Conservation (phyloP, 2,888 invertebrate genomes). For the Macrosoma leucophasiata region DNA sequence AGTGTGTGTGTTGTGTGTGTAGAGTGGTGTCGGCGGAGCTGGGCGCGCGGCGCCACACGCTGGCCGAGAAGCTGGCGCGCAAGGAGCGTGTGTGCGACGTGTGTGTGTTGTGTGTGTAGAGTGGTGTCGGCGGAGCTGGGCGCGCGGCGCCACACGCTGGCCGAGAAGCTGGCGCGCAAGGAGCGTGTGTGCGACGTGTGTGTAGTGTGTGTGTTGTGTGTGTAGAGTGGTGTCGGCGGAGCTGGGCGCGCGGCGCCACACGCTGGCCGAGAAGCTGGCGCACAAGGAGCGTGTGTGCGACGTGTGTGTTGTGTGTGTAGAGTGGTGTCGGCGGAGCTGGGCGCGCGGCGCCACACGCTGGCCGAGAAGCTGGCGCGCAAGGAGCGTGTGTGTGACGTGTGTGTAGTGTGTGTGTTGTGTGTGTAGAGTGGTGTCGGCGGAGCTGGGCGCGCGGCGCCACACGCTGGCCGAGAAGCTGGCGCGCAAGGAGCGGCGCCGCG, state of each 20-base stretch:
- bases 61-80: slow-evolving; percentile 83
- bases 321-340: too few relatives aligned
- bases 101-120: slow-evolving; percentile 29
- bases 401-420: not conserved
- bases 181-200: slow-evolving; percentile 80
- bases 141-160: slow-evolving; percentile 80
- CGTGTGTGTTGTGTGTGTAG: slow-evolving; percentile 19
- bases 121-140: slow-evolving; percentile 78
- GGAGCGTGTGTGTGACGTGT: not conserved
- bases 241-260: too few relatives aligned
- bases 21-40: slow-evolving; percentile 75
- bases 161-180: slow-evolving; percentile 83
- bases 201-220: too few relatives aligned
- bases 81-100: slow-evolving; percentile 80
- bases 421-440: slow-evolving; percentile 67
- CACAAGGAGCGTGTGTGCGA: not conserved
- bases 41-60: slow-evolving; percentile 80
- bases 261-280: too few relatives aligned
- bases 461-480: slow-evolving; percentile 83
- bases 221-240: too few relatives aligned
- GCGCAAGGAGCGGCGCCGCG: slow-evolving; percentile 82
- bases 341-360: too few relatives aligned
- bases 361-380: too few relatives aligned
- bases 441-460: slow-evolving; percentile 81
- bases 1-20: slow-evolving; percentile 6